These are phyloP conservation scores for Echinarachnius parma DNA, from an alignment of 53 echinoderm and acorn worm genomes.

Conservation along the genomic window DNA sequence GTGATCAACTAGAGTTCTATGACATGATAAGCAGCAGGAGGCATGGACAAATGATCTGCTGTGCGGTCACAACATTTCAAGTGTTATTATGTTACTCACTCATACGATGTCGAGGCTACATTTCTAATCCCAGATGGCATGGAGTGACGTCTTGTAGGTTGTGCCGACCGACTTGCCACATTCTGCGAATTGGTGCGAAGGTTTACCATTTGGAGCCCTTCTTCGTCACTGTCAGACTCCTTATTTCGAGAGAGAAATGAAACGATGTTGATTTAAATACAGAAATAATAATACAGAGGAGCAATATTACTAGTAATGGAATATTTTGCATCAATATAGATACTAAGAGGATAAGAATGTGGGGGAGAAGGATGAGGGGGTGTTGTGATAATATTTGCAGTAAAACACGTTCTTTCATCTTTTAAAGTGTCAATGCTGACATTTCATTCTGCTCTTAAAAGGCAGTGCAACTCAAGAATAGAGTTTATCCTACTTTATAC, in stretches of 20 bases:
- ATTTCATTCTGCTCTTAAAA: too few species aligned
- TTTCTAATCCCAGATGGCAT: neutral
- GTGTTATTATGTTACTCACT: neutral
- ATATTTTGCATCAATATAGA: too few species aligned
- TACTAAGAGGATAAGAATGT: too few species aligned
- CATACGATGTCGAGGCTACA: neutral
- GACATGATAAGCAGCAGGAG: neutral
- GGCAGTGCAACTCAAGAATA: too few species aligned
- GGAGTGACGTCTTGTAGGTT: neutral
- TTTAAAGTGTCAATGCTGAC: neutral
- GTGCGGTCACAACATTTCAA: neutral
- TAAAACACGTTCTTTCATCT: neutral
- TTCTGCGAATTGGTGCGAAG: too few species aligned
- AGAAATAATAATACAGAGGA: neutral
- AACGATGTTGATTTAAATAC: neutral
- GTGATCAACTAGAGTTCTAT: neutral
- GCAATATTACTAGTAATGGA: too few species aligned
- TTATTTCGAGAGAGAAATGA: neutral
- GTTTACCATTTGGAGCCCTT: neutral
- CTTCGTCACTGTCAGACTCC: neutral
- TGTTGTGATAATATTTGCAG: neutral
- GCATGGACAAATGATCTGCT: neutral
- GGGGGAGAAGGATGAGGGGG: neutral
- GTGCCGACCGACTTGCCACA: too few species aligned
- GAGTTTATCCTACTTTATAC: too few species aligned